phyloP scores from a whole-genome alignment of 1,140 invertebrate genomes.

The Glomeris maerens region DNA sequence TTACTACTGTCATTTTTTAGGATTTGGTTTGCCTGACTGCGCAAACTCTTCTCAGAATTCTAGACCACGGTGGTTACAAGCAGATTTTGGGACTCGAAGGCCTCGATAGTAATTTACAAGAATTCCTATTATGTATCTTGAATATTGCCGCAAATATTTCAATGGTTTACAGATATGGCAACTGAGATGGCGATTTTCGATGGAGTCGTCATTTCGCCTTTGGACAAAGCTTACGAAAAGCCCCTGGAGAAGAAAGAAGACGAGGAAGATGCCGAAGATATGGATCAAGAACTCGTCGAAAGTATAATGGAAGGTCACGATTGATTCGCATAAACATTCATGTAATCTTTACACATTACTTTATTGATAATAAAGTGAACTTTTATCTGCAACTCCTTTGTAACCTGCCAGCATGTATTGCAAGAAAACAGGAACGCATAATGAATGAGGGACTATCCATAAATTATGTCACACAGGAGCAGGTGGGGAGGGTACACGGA shows the following conservation, averaged over 20 bases:
- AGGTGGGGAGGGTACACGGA: too few species aligned
- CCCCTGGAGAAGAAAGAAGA: slow-evolving; percentile 43
- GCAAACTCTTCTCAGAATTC: slow-evolving; percentile 69
- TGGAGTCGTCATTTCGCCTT: slow-evolving; percentile 80
- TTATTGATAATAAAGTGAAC: not conserved
- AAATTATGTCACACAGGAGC: too few species aligned
- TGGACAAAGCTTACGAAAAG: slow-evolving; percentile 76
- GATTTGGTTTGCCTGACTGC: slow-evolving; percentile 85
- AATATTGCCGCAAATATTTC: too few species aligned
- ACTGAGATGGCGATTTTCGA: slow-evolving; percentile 74
- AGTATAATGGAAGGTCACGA: slow-evolving; percentile 19
- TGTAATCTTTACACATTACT: not conserved
- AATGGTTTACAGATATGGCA: slow-evolving; percentile 37
- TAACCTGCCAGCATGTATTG: too few species aligned
- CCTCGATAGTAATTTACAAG: not conserved
- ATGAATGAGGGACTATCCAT: too few species aligned
- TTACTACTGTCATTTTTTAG: slow-evolving; percentile 19
- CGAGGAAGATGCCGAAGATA: slow-evolving; percentile 25
- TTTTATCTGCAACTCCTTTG: too few species aligned
- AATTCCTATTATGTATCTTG: too few species aligned
- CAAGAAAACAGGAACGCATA: too few species aligned
- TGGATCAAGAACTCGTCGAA: slow-evolving; percentile 17
- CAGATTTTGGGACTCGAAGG: slow-evolving; percentile 62
- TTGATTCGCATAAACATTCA: too few species aligned
- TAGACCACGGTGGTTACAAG: slow-evolving; percentile 81